Conservation (phyloP, 2,888 invertebrate genomes). For the Gnatocerus cornutus region DNA sequence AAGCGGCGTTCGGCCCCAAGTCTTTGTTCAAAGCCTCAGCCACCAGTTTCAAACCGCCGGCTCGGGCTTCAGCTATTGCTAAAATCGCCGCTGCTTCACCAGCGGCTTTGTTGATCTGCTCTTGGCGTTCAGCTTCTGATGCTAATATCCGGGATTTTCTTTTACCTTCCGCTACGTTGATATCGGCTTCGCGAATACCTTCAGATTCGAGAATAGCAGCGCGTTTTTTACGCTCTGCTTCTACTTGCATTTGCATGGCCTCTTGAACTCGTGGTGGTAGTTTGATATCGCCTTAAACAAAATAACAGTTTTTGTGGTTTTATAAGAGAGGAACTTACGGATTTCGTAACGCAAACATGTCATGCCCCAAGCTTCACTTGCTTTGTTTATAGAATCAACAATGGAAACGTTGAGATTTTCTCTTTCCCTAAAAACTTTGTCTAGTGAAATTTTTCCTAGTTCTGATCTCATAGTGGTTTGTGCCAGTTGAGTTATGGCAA, state of each 20-base stretch:
- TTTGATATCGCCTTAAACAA: conserved; percentile 85
- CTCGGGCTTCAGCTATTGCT: conserved; percentile 93
- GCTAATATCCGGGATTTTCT: conserved; percentile 92
- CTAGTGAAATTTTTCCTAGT: conserved; percentile 96
- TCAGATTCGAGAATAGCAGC: conserved; percentile 98
- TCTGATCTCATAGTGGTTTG: conserved; percentile 99
- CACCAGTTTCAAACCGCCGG: conserved; percentile 86
- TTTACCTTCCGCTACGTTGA: conserved; percentile 98
- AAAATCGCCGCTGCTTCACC: conserved; percentile 95
- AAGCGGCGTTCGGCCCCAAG: conserved; percentile 91
- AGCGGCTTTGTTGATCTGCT: conserved; percentile 94
- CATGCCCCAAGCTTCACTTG: conserved; percentile 98
- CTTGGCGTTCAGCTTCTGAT: conserved; percentile 94
- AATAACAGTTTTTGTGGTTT: background rate
- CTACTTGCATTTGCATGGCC: conserved; percentile 99
- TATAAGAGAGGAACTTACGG: conserved; percentile 75
- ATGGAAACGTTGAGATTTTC: conserved; percentile 96
- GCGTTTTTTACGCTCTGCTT: conserved; percentile 96
- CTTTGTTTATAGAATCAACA: conserved; percentile 97
- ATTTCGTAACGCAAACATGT: conserved; percentile 97
- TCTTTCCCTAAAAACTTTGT: conserved; percentile 97
- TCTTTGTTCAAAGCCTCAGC: conserved; percentile 76
- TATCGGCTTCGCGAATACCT: conserved; percentile 91
- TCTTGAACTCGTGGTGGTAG: conserved; percentile 94
- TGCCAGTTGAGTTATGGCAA: conserved; percentile 98